Evolutionary conservation across 2,888 invertebrate species (phyloP), one percentile per base, ranked within the genome.

Genomic region (Calliphora vomitoria): DNA sequence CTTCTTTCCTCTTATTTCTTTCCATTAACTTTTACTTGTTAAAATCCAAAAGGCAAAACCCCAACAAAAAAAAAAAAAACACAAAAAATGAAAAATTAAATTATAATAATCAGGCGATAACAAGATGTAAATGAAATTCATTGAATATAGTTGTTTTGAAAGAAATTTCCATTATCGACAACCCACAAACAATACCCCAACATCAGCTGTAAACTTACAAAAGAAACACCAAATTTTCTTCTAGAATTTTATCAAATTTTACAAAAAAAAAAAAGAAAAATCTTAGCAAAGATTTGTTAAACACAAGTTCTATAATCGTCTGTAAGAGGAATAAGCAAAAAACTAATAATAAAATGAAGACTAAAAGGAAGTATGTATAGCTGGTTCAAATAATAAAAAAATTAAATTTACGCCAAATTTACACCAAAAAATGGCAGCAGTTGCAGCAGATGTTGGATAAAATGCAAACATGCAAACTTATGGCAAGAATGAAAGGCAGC

Each of bases 61-160:
- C 20, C 11, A 8, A 13, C 18, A 50, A 6, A 2, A 72, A 53
- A 76, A n/a, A 25, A 11, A 44, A 66, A 41, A 72, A 75, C 1
- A 10, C 8, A 13, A 62, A 75, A 89, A 89, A 91, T 90, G 18
- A 41, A 66, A 66, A 41, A 66, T 50, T 41, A 74, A 91, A 91
- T 90, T 92, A 91, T 92, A 87, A 87, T 92, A 92, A 92, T 92
- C 92, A 92, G 90, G 90, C 92, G 92, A 92, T 92, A 92, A 92
- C 92, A 92, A 92, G 92, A 92, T 92, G 92, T 92, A 92, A 92
- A 92, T 92, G 91, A 83, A 91, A 92, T 92, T 91, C 92, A 92
- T 91, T 92, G 92, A 92, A 92, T 92, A 91, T 90, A 50, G 79
- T 85, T 85, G 81, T 81, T 74, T 66, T 35, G 44, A 55, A 74